Evolutionary conservation across 2,797 vertebrate genomes (phyloP), one percentile per base, ranked within the genome.

Genomic region (Gastrophryne carolinensis): DNA sequence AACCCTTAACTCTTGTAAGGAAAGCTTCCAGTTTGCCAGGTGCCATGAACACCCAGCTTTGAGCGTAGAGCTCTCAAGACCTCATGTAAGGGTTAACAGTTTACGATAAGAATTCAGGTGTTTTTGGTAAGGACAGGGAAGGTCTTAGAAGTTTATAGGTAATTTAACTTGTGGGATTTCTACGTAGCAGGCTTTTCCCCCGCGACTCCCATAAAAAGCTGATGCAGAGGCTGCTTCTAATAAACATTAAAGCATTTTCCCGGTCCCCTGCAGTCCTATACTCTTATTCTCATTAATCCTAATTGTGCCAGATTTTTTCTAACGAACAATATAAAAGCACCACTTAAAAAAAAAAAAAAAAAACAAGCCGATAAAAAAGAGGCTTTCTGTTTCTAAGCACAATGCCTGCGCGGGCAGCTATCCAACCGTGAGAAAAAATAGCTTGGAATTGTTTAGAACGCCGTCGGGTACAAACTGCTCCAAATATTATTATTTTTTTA

Each of bases 161-260:
- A 70, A 70, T 76, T 76, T 76, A 63, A 62, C 47, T 53, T 62
- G 24, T n/a, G 6, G 57, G 41, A 27, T 35, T 76, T 63, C 54
- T 63, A 57, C 73, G 41, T 63, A 32, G 66, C 73, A 69, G 73
- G 65, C 73, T 53, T n/a, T n/a, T n/a, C 54, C 73, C 57, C 73
- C 52, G 23, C 63, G 67, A 30, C 56, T 76, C 66, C 58, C 37
- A 53, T 76, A 76, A 76, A 75, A 63, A 30, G 50, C 34, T 44
- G n/a, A 70, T 70, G 69, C 57, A 39, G 57, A 54, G 65, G 47
- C 73, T 76, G 73, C 27, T 69, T 76, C 66, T 61, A 69, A 76
- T 76, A 70, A 76, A 76, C 73, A 76, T 76, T 52, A 76, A 76
- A 76, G 73, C 49, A 26, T 34, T 62, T 76, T 76, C 57, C 66